Base-by-base conservation (phyloP, 1,140 invertebrate genomes). In the Tetranychus cinnabarinus region DNA sequence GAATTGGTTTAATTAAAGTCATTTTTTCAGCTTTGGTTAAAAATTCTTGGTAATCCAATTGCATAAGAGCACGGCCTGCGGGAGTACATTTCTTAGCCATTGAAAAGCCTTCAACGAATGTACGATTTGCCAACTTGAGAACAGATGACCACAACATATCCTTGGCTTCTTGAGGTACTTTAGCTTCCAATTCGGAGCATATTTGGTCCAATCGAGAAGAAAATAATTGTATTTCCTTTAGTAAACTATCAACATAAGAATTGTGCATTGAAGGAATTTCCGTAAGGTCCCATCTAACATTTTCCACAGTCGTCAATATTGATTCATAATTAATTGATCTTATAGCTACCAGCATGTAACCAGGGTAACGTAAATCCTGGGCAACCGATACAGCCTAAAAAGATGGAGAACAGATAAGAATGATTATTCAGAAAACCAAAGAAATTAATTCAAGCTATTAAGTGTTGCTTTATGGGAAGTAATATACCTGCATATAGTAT, bases 261-360 rank as follows among this genome's bases (percentile, higher is more conserved):
- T 86, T 95, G 70, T 98, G 93, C 67, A 96, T 86, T 34, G 87
- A 90, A 76, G 88, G 90, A 0, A 99, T 87, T 69, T 93, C 88
- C 62, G 72, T 73, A 0, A 97, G 81, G 71, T 97, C 90, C 93
- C 93, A 99, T 71, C 88, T 85, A 2, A 95, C 89, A 4, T 79
- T 80, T 3, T 62, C 62, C 82, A 98, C 95, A n/a, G 81, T 76
- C 56, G 79, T 76, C 8, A 95, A 73, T 58, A 90, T 80, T 46
- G 80, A 76, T 52, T 83, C 78, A 39, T 84, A 80, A 70, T 93
- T 82, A n/a, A 97, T 80, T 8, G 81, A 75, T 67, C 81, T 80
- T 0, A 81, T 80, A 0, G 83, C 81, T 0, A 90, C 85, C 61
- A 81, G 79, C 76, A 85, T 84, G 68, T 91, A 93, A 10, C 92